These are phyloP conservation scores for Lamellibrachia satsuma DNA, from an alignment of 2,888 invertebrate species.

Conservation along the genomic window DNA sequence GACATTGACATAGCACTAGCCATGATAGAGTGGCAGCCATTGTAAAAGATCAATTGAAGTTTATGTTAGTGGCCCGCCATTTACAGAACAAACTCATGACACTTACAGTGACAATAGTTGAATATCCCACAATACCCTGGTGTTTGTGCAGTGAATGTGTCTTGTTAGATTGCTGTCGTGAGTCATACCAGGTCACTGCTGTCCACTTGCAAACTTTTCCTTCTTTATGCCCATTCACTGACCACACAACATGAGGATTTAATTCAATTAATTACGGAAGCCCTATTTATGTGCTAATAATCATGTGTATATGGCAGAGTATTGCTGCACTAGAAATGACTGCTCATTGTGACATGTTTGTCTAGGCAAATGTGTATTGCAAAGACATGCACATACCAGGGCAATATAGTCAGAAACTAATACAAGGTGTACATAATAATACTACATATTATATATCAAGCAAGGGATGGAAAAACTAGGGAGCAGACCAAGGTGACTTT, in stretches of 20 bases:
- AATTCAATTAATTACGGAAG: background rate
- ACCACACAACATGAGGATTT: background rate
- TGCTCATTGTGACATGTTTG: no score
- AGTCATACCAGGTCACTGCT: background rate
- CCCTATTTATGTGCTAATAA: background rate
- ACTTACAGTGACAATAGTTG: background rate
- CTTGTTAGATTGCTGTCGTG: background rate
- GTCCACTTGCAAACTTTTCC: background rate
- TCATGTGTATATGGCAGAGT: no score
- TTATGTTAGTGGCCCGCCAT: no score
- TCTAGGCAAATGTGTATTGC: no score
- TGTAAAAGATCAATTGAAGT: no score
- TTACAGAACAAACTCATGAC: background rate
- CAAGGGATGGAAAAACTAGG: no score
- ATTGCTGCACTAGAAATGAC: no score
- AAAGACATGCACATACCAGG: no score
- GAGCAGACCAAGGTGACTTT: no score
- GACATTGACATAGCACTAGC: background rate
- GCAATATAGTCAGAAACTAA: no score
- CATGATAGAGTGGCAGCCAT: background rate
- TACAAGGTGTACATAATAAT: no score
- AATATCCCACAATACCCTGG: background rate
- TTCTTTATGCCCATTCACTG: background rate
- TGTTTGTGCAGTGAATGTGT: background rate
- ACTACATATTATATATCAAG: no score